Evolutionary conservation across 2,888 invertebrate genomes (phyloP).

Genomic region (Bombylius major): DNA sequence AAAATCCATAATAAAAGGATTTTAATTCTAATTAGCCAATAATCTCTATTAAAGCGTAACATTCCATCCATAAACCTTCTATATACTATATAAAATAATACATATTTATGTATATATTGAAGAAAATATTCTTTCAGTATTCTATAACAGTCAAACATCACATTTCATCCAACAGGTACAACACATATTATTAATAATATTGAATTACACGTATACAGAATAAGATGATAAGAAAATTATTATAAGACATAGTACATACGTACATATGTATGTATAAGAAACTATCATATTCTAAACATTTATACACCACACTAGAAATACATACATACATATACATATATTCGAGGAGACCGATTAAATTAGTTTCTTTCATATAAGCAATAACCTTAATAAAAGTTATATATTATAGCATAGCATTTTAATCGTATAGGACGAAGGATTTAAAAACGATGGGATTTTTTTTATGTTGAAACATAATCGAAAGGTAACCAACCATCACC

Average conservation of each 20-base stretch:
- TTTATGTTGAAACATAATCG: no score
- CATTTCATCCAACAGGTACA: slow-evolving; percentile 12
- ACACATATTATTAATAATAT: slow-evolving; percentile 3
- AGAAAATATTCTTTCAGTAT: no score
- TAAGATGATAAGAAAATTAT: neutral
- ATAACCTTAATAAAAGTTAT: slow-evolving; percentile 9
- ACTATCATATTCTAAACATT: no score
- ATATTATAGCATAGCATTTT: neutral
- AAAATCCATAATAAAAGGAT: slow-evolving; percentile 18
- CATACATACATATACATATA: neutral
- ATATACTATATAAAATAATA: no score
- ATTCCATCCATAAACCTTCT: neutral
- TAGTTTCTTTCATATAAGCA: slow-evolving; percentile 12
- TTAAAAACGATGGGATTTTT: no score
- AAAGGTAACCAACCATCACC: no score
- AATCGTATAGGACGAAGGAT: no score
- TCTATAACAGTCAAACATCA: slow-evolving; percentile 2
- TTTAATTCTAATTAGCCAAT: slow-evolving; percentile 21
- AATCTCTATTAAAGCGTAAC: slow-evolving; percentile 13
- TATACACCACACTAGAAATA: no score
- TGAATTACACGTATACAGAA: slow-evolving; percentile 1
- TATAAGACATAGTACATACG: no score
- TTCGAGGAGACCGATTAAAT: slow-evolving; percentile 10
- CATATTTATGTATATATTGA: no score
- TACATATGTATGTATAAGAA: no score